Evolutionary conservation across 1,140 invertebrate species (phyloP), one percentile per base, ranked within the genome.

Genomic region (Euwallacea fornicatus): DNA sequence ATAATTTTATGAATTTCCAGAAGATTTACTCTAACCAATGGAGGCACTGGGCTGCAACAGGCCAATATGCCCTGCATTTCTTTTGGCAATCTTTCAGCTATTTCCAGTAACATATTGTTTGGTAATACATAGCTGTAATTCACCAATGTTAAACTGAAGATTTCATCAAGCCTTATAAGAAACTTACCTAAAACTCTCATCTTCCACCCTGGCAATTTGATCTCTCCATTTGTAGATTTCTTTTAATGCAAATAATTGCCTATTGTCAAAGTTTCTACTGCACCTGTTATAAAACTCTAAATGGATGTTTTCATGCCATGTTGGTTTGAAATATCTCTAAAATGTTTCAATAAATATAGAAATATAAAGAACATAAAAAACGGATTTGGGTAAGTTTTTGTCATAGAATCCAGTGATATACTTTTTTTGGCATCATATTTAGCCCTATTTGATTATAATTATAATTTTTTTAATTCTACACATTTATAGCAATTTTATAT

Each of bases 31-130:
- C 90, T 83, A 0, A 97, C 91, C 41, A 98, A 83, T 0, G 94
- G 91, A 11, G 97, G 96, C 70, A 97, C 91, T 0, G 96, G 96
- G 80, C 93, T 94, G 81, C 97, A 99, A 77, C 94, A 96, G 0
- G 96, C 95, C 21, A 96, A 79, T 66, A 99, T 92, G 6, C 96
- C 96, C 80, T 97, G 93, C 84, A 93, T 89, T 83, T 99, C 97
- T 55, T 94, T 86, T 0, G 98, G 98, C 55, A 99, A 80, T n/a
- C 87, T 86, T 79, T 98, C 93, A 6, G 93, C 89, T 62, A 99
- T 94, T 76, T 95, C 88, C 21, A 98, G 79, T 80, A 99, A 77
- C 95, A 98, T 98, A 79, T 98, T 95, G 83, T 97, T 97, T 0
- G 97, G 96, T 66, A 99, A 82, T 42, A 99, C 91, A 81, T 95